phyloP scores from a whole-genome alignment of 2,888 invertebrate genomes.

The Mythimna impura region DNA sequence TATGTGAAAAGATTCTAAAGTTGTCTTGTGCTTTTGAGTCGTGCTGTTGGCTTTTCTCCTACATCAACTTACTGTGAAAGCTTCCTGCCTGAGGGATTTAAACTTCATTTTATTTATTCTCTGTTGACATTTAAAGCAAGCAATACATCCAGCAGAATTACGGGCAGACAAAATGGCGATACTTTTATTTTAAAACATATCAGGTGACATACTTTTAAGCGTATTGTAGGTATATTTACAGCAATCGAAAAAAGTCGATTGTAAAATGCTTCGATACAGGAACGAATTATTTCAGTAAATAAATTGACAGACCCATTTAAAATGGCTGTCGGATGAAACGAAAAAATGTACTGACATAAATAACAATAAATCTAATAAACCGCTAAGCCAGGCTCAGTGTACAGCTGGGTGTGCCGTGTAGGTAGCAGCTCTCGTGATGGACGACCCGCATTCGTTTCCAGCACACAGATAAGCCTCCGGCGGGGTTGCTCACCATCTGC shows the following conservation, averaged over 20 bases:
- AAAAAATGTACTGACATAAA: slow-evolving; percentile 59
- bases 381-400: slow-evolving; percentile 54
- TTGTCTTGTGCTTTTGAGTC: slow-evolving; percentile 42
- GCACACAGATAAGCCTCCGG: slow-evolving; percentile 70
- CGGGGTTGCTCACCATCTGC: slow-evolving; percentile 66
- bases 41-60: slow-evolving; percentile 36
- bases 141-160: background rate
- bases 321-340: slow-evolving; percentile 42
- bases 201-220: slow-evolving; percentile 8
- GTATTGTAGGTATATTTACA: slow-evolving; percentile 7
- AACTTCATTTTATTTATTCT: slow-evolving; percentile 47
- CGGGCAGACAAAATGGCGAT: background rate
- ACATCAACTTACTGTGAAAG: slow-evolving; percentile 36
- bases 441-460: slow-evolving; percentile 71
- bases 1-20: slow-evolving; percentile 54
- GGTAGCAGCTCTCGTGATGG: slow-evolving; percentile 62
- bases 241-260: slow-evolving; percentile 6
- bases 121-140: slow-evolving; percentile 32
- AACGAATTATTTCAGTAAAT: slow-evolving; percentile 31
- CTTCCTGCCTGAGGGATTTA: slow-evolving; percentile 35
- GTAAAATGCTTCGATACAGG: slow-evolving; percentile 17
- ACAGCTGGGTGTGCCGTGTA: slow-evolving; percentile 50
- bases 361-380: slow-evolving; percentile 63
- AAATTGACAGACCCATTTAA: slow-evolving; percentile 54
- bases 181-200: slow-evolving; percentile 6